Evolutionary conservation across 2,113 vertebrate species (phyloP).

Genomic region (Brachypodius melanocephalos): DNA sequence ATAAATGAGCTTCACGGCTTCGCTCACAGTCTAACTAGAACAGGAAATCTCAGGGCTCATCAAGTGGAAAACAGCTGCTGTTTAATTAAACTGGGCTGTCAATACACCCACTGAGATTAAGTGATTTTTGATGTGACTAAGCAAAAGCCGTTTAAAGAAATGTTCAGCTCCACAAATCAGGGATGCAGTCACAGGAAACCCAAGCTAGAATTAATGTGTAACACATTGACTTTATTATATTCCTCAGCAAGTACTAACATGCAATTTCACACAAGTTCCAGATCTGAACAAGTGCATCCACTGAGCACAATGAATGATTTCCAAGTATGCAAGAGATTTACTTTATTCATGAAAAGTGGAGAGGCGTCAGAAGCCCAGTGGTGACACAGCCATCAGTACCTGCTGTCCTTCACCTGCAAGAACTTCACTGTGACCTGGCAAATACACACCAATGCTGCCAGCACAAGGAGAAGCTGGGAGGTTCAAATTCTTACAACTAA

Average conservation of each 20-base stretch:
- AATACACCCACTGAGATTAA: background rate
- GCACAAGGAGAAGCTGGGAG: background rate
- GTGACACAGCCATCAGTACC: background rate
- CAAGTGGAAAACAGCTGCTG: background rate
- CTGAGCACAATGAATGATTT: background rate
- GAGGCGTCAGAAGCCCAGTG: background rate
- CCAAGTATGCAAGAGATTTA: background rate
- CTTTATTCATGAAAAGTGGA: fast-evolving
- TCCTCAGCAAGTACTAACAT: background rate
- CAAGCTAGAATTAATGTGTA: background rate
- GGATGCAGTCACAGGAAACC: background rate
- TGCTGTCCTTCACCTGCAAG: background rate
- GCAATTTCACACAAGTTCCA: background rate
- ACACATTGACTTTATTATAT: background rate
- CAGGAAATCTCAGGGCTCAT: background rate
- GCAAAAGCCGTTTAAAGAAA: background rate
- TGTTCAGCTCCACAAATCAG: background rate
- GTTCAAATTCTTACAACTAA: background rate
- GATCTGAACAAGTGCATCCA: fast-evolving
- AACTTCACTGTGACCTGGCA: background rate
- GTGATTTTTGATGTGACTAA: background rate
- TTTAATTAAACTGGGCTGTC: background rate
- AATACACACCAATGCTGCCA: background rate
- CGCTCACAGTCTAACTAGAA: background rate
- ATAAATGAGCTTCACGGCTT: background rate